Evolutionary conservation across 1,140 invertebrate genomes (phyloP).

Genomic region (Nixonia krombeini): DNA sequence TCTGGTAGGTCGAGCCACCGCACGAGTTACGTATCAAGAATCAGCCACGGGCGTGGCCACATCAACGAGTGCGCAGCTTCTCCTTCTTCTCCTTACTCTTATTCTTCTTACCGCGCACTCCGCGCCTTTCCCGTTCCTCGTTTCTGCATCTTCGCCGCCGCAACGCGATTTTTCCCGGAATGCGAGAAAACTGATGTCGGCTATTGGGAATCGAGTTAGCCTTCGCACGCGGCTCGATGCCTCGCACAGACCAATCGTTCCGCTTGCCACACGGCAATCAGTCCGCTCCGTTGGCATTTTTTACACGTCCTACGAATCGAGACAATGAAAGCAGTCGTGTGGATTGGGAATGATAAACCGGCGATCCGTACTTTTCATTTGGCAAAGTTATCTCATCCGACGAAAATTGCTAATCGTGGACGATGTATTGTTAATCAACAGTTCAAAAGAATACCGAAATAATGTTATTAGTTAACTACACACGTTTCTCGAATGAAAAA

Average conservation of each 20-base stretch:
- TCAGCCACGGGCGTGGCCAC: slow-evolving; percentile 71
- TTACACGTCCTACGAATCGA: neutral
- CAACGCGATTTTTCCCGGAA: neutral
- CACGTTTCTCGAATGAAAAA: too few relatives aligned
- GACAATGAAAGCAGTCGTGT: too few relatives aligned
- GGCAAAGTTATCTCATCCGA: too few relatives aligned
- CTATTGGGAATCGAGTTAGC: slow-evolving; percentile 16
- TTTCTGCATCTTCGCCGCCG: neutral
- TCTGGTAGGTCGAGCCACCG: slow-evolving; percentile 70
- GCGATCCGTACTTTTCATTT: too few relatives aligned
- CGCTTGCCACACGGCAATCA: neutral
- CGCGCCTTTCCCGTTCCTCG: neutral
- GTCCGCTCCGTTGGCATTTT: neutral
- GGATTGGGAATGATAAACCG: too few relatives aligned
- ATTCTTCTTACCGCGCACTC: neutral
- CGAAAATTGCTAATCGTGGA: too few relatives aligned
- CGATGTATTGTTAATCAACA: too few relatives aligned
- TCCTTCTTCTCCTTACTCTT: slow-evolving; percentile 44
- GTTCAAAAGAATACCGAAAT: too few relatives aligned
- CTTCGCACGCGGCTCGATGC: slow-evolving; percentile 5
- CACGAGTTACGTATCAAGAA: slow-evolving; percentile 72
- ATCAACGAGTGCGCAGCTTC: slow-evolving; percentile 62
- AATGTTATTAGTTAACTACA: too few relatives aligned
- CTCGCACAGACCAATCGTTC: neutral
- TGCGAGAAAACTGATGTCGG: slow-evolving; percentile 7